Evolutionary conservation across 2,888 invertebrate genomes (phyloP).

Genomic region (Campoplex nolae): DNA sequence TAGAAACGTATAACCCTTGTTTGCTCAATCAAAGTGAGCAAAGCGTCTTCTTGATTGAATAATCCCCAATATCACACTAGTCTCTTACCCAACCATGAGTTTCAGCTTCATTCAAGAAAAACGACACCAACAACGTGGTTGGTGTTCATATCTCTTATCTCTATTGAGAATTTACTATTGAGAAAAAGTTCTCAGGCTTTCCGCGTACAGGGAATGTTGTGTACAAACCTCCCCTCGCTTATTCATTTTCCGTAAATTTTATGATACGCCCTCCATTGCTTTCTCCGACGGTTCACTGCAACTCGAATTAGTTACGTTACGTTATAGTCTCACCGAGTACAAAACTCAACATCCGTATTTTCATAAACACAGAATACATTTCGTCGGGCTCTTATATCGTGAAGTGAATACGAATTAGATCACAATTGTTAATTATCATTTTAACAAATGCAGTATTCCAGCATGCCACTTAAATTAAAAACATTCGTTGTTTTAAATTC

Average conservation of each 20-base stretch:
- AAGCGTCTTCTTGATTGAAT: background rate
- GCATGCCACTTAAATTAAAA: background rate
- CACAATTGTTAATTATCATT: conserved; percentile 17
- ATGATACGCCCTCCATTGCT: background rate
- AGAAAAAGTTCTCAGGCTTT: conserved; percentile 11
- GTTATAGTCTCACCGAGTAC: conserved; percentile 1
- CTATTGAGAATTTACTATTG: background rate
- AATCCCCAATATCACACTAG: background rate
- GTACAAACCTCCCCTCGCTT: conserved; percentile 34
- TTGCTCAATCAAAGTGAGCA: background rate
- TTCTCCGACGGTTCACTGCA: background rate
- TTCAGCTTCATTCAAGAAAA: background rate
- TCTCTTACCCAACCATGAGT: background rate
- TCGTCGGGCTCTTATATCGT: background rate
- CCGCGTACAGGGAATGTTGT: background rate
- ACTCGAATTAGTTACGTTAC: conserved; percentile 17
- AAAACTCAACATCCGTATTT: conserved; percentile 9
- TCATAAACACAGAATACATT: background rate
- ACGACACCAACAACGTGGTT: background rate
- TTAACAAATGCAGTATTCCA: background rate
- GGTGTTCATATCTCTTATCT: background rate
- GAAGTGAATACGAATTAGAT: background rate
- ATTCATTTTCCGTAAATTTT: conserved; percentile 48
- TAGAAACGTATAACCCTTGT: background rate
- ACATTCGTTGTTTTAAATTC: background rate